Evolutionary conservation across 2,113 vertebrate species (phyloP).

Genomic region (Lynx canadensis): DNA sequence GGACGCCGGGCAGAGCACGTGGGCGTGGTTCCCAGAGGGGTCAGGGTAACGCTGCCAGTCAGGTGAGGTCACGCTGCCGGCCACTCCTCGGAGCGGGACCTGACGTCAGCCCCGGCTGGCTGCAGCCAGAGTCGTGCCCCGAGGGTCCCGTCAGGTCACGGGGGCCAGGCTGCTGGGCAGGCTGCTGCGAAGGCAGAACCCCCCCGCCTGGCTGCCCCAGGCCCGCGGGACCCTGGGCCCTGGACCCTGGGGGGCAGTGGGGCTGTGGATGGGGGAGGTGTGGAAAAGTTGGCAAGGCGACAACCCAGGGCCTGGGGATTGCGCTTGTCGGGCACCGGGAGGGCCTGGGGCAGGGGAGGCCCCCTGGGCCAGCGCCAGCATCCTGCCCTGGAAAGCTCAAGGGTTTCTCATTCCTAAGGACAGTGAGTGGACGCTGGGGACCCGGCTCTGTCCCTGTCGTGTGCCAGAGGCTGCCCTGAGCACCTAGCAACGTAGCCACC

Average conservation of each 20-base stretch:
- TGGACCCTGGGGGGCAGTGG: neutral
- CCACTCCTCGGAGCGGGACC: neutral
- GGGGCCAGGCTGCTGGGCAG: neutral
- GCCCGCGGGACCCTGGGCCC: neutral
- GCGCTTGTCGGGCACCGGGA: fast-evolving
- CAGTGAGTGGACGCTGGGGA: fast-evolving
- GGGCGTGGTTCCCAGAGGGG: neutral
- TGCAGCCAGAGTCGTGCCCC: fast-evolving
- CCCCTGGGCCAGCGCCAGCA: neutral
- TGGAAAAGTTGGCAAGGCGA: neutral
- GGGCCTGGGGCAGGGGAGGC: neutral
- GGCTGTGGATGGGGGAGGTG: no score
- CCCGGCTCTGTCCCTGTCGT: fast-evolving
- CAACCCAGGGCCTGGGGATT: fast-evolving
- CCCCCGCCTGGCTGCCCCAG: neutral
- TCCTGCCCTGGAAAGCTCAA: no score
- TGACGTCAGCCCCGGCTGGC: neutral
- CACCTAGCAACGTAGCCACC: fast-evolving
- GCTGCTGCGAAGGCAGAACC: neutral
- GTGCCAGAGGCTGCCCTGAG: neutral
- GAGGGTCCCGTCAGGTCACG: neutral
- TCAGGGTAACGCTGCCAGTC: neutral
- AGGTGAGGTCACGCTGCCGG: neutral
- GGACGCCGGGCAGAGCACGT: neutral
- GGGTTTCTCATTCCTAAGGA: neutral